A percentile compares a stretch with the other conserved stretches of the same genome.
phyloP scores from a whole-genome alignment of 2,888 invertebrate genomes.

The Agriopis aurantiaria region DNA sequence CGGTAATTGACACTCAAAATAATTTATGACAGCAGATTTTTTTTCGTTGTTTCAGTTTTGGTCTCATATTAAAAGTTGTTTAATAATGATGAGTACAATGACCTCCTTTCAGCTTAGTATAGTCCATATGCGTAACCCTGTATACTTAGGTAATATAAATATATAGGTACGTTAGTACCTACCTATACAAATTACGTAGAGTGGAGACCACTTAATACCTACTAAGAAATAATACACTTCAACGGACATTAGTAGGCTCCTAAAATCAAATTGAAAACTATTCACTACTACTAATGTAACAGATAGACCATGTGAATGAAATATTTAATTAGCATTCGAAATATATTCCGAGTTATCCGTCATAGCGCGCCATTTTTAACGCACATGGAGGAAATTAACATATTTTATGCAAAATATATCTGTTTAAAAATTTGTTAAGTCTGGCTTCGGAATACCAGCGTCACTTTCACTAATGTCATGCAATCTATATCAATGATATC shows the following conservation, averaged over 20 bases:
- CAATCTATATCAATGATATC: constrained; percentile 18
- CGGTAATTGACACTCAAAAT: too few species aligned
- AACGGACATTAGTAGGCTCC: background rate
- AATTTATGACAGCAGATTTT: too few species aligned
- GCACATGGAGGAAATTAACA: constrained; percentile 15
- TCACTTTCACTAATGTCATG: constrained; percentile 26
- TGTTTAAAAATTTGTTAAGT: constrained; percentile 22
- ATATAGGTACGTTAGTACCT: too few species aligned
- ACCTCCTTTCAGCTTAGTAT: too few species aligned
- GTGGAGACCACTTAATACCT: too few species aligned
- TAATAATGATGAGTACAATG: too few species aligned
- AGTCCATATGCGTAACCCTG: too few species aligned
- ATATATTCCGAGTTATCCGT: constrained; percentile 1
- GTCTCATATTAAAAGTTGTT: too few species aligned
- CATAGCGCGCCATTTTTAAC: constrained; percentile 7
- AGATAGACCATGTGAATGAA: constrained; percentile 7
- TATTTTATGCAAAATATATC: constrained; percentile 21
- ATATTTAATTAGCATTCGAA: constrained; percentile 25
- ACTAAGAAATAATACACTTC: too few species aligned
- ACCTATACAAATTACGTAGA: too few species aligned
- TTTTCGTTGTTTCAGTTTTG: too few species aligned
- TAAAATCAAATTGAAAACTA: background rate
- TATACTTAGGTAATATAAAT: too few species aligned
- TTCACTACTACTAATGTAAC: background rate
- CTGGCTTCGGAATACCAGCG: constrained; percentile 9